Evolutionary conservation across 2,113 vertebrate genomes (phyloP).

Genomic region (Poeciliopsis turrubarensis): DNA sequence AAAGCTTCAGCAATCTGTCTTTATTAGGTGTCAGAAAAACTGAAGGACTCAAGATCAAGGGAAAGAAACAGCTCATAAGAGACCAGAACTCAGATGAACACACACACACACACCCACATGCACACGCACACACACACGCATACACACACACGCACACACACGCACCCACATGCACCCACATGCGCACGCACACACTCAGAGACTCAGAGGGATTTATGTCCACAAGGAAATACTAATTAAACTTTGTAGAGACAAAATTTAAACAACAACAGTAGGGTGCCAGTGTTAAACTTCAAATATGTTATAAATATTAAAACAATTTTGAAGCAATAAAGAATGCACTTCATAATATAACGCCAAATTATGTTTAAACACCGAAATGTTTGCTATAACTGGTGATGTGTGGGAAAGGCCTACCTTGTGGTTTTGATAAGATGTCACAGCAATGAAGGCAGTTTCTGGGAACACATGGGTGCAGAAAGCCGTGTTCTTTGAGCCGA

Average conservation of each 20-base stretch:
- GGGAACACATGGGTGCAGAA: slow-evolving; percentile 97
- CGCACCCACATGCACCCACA: not conserved
- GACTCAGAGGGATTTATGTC: slow-evolving; percentile 17
- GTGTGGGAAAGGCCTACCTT: slow-evolving; percentile 80
- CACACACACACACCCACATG: not conserved
- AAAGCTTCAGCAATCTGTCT: slow-evolving; percentile 39
- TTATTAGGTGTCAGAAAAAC: slow-evolving; percentile 34
- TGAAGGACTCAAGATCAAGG: slow-evolving; percentile 66
- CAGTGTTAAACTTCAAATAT: not conserved
- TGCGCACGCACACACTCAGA: no score
- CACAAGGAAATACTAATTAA: slow-evolving; percentile 41
- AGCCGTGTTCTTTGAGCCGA: slow-evolving; percentile 94
- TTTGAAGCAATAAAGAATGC: not conserved
- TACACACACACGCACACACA: not conserved
- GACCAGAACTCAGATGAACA: slow-evolving; percentile 13
- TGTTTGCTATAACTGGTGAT: not conserved
- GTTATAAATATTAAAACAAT: not conserved
- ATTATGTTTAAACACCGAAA: not conserved
- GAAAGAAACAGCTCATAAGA: slow-evolving; percentile 64
- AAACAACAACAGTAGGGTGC: slow-evolving; percentile 22
- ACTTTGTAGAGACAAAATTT: slow-evolving; percentile 28
- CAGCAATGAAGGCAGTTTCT: slow-evolving; percentile 94
- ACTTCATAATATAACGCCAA: not conserved
- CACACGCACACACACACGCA: not conserved
- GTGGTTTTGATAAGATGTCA: slow-evolving; percentile 98